Percentiles rank a stretch among this genome's conserved stretches.
phyloP scores from a whole-genome alignment of 2,888 invertebrate species.

The Cephus pulcher region DNA sequence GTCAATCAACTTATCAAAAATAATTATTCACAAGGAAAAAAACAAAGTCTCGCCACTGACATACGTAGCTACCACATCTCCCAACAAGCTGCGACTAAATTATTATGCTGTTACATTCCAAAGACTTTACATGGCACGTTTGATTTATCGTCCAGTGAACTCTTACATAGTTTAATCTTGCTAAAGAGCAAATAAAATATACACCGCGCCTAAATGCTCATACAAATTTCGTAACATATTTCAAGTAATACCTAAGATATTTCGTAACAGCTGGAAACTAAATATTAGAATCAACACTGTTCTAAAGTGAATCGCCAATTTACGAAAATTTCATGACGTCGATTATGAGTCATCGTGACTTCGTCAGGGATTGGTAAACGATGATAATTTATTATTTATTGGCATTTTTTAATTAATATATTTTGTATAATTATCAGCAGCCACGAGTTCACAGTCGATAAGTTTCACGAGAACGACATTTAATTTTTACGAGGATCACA shows the following conservation, averaged over 20 bases:
- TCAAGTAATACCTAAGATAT: not conserved
- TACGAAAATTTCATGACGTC: not conserved
- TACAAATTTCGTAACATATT: not conserved
- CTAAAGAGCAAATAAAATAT: not conserved
- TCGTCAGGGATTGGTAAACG: not conserved
- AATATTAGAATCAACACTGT: not conserved
- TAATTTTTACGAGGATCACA: not conserved
- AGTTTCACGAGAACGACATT: not conserved
- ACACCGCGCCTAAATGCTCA: not conserved
- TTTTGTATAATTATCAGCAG: not conserved
- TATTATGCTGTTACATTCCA: not conserved
- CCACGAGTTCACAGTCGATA: not conserved
- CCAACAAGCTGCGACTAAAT: not conserved
- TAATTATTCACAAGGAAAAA: not conserved
- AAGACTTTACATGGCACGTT: not conserved
- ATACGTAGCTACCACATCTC: not conserved
- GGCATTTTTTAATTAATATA: not conserved
- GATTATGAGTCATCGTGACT: not conserved
- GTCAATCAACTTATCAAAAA: not conserved
- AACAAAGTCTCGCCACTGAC: not conserved
- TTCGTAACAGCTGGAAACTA: not conserved
- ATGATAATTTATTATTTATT: not conserved
- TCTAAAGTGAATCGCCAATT: not conserved
- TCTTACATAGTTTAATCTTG: not conserved
- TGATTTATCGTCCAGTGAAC: not conserved